Evolutionary conservation across 1,140 invertebrate genomes (phyloP).

Genomic region (Sitobion miscanthi): DNA sequence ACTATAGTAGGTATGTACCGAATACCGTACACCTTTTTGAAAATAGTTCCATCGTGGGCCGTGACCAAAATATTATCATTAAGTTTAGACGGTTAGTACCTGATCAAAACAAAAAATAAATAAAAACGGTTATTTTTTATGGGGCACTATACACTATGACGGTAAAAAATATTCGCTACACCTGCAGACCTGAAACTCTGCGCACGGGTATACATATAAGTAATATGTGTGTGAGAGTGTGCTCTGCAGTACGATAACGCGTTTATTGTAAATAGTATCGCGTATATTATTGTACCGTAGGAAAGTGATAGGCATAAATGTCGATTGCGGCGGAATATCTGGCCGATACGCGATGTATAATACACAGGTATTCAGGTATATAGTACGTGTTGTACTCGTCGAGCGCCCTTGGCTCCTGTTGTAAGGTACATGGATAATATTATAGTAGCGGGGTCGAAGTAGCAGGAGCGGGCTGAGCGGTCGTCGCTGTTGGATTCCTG

Average conservation of each 20-base stretch:
- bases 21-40: too few relatives aligned
- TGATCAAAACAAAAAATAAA: background rate
- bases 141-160: background rate
- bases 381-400: background rate
- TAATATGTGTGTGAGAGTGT: background rate
- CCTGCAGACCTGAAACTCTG: background rate
- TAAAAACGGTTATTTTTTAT: background rate
- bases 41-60: too few relatives aligned
- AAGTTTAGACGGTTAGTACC: background rate
- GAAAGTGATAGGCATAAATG: conserved; percentile 5
- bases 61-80: background rate
- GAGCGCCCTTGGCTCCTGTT: conserved; percentile 25
- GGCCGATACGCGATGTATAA: background rate
- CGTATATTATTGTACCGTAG: background rate
- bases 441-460: background rate
- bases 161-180: background rate
- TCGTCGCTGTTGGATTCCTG: conserved; percentile 9
- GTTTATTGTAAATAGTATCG: background rate
- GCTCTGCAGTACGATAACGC: background rate
- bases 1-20: too few relatives aligned
- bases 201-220: background rate
- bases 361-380: background rate
- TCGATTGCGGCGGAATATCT: background rate
- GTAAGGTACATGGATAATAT: background rate
- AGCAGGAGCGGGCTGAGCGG: background rate